Evolutionary conservation across 2,888 invertebrate genomes (phyloP).

Genomic region (Emmelina monodactyla): DNA sequence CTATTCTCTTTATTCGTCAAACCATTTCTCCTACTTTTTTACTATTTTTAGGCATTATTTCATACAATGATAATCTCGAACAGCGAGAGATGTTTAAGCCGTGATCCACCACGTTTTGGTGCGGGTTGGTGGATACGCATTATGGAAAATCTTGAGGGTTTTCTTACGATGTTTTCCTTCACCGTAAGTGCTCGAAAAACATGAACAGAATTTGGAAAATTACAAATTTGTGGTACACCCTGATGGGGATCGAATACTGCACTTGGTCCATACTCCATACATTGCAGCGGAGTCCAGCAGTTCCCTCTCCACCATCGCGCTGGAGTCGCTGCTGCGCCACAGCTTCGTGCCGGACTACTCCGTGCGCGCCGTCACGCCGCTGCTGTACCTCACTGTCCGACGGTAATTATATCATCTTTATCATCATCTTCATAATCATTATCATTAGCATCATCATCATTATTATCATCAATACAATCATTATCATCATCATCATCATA

Average conservation of each 20-base stretch:
- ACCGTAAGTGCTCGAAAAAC: too few relatives aligned
- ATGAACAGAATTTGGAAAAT: not conserved
- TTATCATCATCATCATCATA: too few relatives aligned
- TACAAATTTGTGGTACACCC: not conserved
- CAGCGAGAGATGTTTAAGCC: too few relatives aligned
- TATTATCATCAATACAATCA: too few relatives aligned
- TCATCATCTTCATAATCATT: too few relatives aligned
- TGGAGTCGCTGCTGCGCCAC: conserved; percentile 80
- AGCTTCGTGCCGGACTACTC: conserved; percentile 94
- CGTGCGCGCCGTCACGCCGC: conserved; percentile 83
- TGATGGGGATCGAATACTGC: not conserved
- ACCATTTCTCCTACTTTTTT: too few relatives aligned
- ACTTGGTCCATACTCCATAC: not conserved
- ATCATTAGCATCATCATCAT: too few relatives aligned
- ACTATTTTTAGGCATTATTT: too few relatives aligned
- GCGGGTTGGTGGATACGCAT: not conserved
- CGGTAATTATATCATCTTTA: conserved; percentile 44
- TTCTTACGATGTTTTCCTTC: too few relatives aligned
- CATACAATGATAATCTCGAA: too few relatives aligned
- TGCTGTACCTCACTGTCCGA: conserved; percentile 86
- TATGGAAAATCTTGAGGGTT: too few relatives aligned
- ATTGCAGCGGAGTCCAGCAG: conserved; percentile 39
- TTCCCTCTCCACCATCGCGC: conserved; percentile 83
- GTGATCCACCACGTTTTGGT: not conserved
- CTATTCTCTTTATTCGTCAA: too few relatives aligned